A percentile compares a stretch with the other conserved stretches of the same genome.
Evolutionary conservation across 1,140 invertebrate species (phyloP).

Genomic region (Cephus cinctus): DNA sequence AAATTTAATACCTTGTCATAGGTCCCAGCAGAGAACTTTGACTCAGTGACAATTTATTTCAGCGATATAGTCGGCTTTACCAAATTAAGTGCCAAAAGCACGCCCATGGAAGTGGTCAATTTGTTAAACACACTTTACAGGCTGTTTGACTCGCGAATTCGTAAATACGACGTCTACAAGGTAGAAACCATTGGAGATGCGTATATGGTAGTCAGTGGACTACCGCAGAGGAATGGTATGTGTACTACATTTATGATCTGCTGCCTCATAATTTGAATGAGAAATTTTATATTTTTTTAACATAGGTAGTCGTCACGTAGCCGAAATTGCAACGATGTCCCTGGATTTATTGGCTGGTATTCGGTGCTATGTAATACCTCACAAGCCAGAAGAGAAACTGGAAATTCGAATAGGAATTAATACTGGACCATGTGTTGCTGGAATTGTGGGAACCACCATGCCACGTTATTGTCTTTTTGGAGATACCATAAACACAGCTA

Average conservation of each 20-base stretch:
- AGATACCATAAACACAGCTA: conserved; percentile 81
- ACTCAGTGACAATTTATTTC: conserved; percentile 83
- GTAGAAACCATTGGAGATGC: conserved; percentile 92
- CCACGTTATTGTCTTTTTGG: conserved; percentile 81
- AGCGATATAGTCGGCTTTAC: conserved; percentile 91
- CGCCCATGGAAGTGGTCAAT: conserved; percentile 83
- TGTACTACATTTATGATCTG: background rate
- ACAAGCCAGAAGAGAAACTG: conserved; percentile 66
- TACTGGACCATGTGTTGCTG: conserved; percentile 72
- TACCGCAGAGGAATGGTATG: conserved; percentile 27
- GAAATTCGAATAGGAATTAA: conserved; percentile 78
- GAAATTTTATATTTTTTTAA: no score
- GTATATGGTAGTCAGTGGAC: conserved; percentile 73
- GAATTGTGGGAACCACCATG: conserved; percentile 84
- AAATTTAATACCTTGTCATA: no score
- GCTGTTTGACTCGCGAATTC: conserved; percentile 80
- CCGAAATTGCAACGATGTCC: conserved; percentile 86
- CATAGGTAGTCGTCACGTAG: conserved; percentile 76
- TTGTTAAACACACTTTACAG: conserved; percentile 86
- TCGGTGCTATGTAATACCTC: conserved; percentile 74
- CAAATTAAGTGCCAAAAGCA: conserved; percentile 78
- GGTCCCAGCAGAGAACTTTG: conserved; percentile 78
- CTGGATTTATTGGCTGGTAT: conserved; percentile 78
- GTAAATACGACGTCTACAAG: conserved; percentile 87
- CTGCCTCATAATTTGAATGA: no score